Evolutionary conservation across 2,113 vertebrate genomes (phyloP).

Genomic region (Ellobius talpinus): DNA sequence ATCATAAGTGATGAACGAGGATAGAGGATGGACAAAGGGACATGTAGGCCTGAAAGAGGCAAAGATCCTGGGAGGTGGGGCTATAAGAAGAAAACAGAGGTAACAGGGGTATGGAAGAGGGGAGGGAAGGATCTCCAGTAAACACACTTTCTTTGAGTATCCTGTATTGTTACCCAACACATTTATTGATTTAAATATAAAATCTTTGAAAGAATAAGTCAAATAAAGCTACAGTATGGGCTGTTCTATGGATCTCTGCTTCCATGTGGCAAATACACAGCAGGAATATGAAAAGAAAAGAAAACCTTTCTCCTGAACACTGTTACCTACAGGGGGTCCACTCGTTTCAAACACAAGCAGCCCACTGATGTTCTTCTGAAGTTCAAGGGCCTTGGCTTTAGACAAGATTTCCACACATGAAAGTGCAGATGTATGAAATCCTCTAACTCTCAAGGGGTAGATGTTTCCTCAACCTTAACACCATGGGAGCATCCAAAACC

Average conservation of each 20-base stretch:
- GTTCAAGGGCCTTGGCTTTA: neutral
- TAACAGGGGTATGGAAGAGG: too few relatives aligned
- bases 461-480: neutral
- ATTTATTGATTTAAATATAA: neutral
- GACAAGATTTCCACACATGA: neutral
- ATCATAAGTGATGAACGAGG: neutral
- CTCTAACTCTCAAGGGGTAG: neutral
- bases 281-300: neutral
- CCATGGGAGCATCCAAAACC: accelerated
- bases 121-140: neutral
- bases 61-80: too few relatives aligned
- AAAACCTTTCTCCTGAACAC: neutral
- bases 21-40: too few relatives aligned
- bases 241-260: neutral
- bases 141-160: neutral
- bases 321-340: too few relatives aligned
- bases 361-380: neutral
- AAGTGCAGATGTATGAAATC: neutral
- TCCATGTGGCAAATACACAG: neutral
- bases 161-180: neutral
- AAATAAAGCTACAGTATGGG: neutral
- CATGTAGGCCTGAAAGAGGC: neutral
- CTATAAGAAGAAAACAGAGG: neutral
- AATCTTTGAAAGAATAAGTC: neutral
- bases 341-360: neutral